Percentiles rank a stretch among this genome's conserved stretches.
Evolutionary conservation across 1,140 invertebrate genomes (phyloP).

Genomic region (Calliphora vicina): DNA sequence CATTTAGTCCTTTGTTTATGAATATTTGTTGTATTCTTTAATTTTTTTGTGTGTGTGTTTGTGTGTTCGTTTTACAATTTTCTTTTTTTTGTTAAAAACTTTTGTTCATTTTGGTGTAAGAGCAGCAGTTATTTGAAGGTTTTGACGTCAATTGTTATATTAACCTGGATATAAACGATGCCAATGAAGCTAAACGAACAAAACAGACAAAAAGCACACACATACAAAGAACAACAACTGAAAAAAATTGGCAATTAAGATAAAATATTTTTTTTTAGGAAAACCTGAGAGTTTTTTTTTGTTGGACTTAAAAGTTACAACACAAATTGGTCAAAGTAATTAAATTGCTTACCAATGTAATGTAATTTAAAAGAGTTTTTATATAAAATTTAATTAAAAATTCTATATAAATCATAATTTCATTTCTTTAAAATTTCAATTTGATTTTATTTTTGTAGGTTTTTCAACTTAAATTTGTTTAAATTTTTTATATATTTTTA

Average conservation of each 20-base stretch:
- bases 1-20: slow-evolving; percentile 22
- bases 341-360: not conserved
- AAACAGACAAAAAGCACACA: not conserved
- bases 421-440: too few species aligned
- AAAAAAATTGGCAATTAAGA: slow-evolving; percentile 3
- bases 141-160: slow-evolving; percentile 33
- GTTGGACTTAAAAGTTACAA: not conserved
- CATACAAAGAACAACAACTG: too few species aligned
- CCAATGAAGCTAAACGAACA: not conserved
- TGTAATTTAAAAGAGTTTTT: too few species aligned
- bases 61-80: not conserved
- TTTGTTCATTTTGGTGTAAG: slow-evolving; percentile 6
- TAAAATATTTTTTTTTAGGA: not conserved
- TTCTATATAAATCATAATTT: too few species aligned
- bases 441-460: too few species aligned
- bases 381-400: too few species aligned
- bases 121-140: slow-evolving; percentile 24
- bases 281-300: not conserved
- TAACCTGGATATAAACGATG: slow-evolving; percentile 22
- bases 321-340: not conserved
- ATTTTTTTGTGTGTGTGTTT: not conserved
- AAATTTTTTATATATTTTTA: too few species aligned
- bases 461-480: too few species aligned
- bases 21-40: not conserved
- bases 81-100: not conserved